phyloP scores from a whole-genome alignment of 2,888 invertebrate species.

The Cyrtodaria siliqua region DNA sequence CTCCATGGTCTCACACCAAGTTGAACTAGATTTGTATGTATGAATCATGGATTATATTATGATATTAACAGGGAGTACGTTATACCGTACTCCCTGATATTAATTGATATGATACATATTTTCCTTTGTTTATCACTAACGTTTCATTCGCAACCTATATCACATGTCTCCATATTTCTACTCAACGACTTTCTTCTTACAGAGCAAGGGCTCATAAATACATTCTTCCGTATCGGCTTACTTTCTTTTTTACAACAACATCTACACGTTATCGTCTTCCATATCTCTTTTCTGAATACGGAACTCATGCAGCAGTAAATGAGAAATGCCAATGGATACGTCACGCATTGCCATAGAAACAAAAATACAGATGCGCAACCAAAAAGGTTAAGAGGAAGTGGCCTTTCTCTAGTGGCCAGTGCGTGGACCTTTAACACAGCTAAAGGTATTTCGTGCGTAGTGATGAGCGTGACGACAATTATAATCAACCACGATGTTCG shows the following conservation, averaged over 20 bases:
- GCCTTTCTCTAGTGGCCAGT: slow-evolving; percentile 7
- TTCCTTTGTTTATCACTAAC: too few relatives aligned
- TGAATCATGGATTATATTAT: too few relatives aligned
- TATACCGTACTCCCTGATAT: too few relatives aligned
- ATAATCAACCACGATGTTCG: slow-evolving; percentile 42
- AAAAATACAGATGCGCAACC: slow-evolving; percentile 33
- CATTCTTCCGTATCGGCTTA: too few relatives aligned
- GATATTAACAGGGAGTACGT: too few relatives aligned
- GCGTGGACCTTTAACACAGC: slow-evolving; percentile 9
- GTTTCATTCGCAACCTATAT: too few relatives aligned
- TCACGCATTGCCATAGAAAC: slow-evolving; percentile 35
- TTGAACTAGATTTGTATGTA: too few relatives aligned
- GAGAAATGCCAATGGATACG: slow-evolving; percentile 38
- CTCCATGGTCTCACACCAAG: too few relatives aligned
- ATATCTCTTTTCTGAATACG: slow-evolving; percentile 28
- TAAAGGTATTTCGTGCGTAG: slow-evolving; percentile 26
- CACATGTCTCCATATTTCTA: too few relatives aligned
- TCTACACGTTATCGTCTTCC: slow-evolving; percentile 16
- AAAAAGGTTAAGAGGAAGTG: slow-evolving; percentile 29
- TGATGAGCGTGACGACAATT: slow-evolving; percentile 18
- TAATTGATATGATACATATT: too few relatives aligned
- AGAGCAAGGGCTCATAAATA: too few relatives aligned
- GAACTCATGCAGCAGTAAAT: slow-evolving; percentile 47
- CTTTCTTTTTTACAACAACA: neutral
- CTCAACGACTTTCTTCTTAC: too few relatives aligned